These are phyloP conservation scores for Hemicrepidius hirtus DNA, from an alignment of 2,888 invertebrate species.

Conservation along the genomic window DNA sequence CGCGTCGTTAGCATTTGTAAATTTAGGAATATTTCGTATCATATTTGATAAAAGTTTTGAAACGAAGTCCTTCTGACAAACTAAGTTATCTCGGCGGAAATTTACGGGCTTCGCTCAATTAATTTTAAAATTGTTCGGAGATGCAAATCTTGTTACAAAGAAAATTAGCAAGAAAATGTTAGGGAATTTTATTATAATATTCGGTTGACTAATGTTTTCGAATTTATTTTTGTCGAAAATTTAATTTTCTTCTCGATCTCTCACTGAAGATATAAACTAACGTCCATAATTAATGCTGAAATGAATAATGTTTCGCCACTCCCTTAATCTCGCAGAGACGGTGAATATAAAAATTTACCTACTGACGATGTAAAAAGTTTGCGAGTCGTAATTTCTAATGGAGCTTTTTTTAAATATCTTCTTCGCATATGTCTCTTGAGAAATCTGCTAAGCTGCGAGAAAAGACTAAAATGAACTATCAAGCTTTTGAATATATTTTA, in stretches of 20 bases:
- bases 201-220: constrained; percentile 49
- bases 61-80: constrained; percentile 40
- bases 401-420: constrained; percentile 57
- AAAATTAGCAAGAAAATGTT: constrained; percentile 47
- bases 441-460: constrained; percentile 51
- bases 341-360: constrained; percentile 54
- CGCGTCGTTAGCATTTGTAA: constrained; percentile 22
- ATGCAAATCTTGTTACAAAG: constrained; percentile 48
- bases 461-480: constrained; percentile 28
- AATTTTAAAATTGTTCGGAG: constrained; percentile 50
- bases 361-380: constrained; percentile 58
- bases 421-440: constrained; percentile 57
- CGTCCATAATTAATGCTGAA: constrained; percentile 60
- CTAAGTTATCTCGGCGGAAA: constrained; percentile 42
- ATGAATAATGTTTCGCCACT: constrained; percentile 60
- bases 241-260: constrained; percentile 54
- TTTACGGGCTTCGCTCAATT: constrained; percentile 48
- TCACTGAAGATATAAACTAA: constrained; percentile 56
- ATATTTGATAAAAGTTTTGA: constrained; percentile 42
- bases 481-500: constrained; percentile 13
- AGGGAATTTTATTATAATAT: constrained; percentile 46
- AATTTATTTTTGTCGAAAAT: constrained; percentile 55
- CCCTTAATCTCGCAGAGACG: constrained; percentile 54
- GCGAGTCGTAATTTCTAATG: constrained; percentile 59
- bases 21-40: constrained; percentile 26